Percentiles rank a stretch among this genome's conserved stretches.
phyloP scores from a whole-genome alignment of 2,888 invertebrate genomes.

The Volucella inflata region DNA sequence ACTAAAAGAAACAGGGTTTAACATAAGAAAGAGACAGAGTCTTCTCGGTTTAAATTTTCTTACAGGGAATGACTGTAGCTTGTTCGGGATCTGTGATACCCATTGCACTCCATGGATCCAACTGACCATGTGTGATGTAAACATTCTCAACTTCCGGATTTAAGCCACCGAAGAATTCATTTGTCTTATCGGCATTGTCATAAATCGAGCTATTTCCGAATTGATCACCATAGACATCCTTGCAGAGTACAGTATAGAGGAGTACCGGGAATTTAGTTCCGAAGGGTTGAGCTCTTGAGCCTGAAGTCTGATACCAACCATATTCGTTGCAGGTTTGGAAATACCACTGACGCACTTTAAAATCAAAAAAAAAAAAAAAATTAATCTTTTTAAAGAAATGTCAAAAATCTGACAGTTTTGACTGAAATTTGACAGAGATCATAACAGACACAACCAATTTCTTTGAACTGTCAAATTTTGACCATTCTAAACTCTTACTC shows the following conservation, averaged over 20 bases:
- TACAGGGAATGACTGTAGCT: constrained; percentile 79
- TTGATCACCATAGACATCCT: constrained; percentile 79
- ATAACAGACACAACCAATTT: neutral
- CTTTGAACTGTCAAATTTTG: no score
- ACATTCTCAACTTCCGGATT: constrained; percentile 84
- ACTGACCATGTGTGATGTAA: constrained; percentile 85
- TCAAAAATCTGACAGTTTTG: neutral
- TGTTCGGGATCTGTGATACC: constrained; percentile 82
- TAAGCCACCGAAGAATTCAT: constrained; percentile 84
- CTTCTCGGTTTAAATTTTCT: constrained; percentile 37
- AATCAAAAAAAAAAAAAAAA: constrained; percentile 4
- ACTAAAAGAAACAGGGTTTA: constrained; percentile 44
- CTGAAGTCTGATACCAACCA: constrained; percentile 92
- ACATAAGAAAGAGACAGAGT: neutral
- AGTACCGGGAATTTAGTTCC: constrained; percentile 80
- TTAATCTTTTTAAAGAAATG: neutral
- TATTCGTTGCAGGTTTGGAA: constrained; percentile 95
- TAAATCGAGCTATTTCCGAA: constrained; percentile 77
- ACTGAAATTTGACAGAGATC: neutral
- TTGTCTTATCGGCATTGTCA: constrained; percentile 81
- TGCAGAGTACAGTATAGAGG: constrained; percentile 79
- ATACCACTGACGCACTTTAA: constrained; percentile 89
- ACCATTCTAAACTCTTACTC: constrained; percentile 72
- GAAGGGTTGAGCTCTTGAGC: constrained; percentile 86
- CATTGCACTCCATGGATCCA: constrained; percentile 86